A percentile compares a stretch with the other conserved stretches of the same genome.
Evolutionary conservation across 2,888 invertebrate genomes (phyloP).

Genomic region (Biston stratarius): DNA sequence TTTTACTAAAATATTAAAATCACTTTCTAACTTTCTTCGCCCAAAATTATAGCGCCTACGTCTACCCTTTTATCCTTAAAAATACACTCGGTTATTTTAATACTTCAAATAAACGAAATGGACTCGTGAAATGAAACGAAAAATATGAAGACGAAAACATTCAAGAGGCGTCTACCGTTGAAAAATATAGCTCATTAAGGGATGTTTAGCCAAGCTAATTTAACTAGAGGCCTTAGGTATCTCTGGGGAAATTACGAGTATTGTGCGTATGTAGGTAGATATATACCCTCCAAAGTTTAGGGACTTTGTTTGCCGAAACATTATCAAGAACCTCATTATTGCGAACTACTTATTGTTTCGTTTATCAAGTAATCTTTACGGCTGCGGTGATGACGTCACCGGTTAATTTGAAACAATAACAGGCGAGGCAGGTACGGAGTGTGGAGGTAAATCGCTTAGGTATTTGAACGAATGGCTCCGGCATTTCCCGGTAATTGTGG

Average conservation of each 20-base stretch:
- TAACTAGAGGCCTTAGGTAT: slow-evolving; percentile 70
- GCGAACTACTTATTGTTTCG: slow-evolving; percentile 48
- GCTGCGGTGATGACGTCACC: slow-evolving; percentile 31
- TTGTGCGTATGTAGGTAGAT: slow-evolving; percentile 67
- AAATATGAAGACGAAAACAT: slow-evolving; percentile 65
- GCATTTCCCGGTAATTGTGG: slow-evolving; percentile 79
- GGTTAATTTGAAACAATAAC: slow-evolving; percentile 54
- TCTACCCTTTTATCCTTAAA: slow-evolving; percentile 19
- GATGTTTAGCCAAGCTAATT: slow-evolving; percentile 81
- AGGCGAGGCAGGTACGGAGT: slow-evolving; percentile 38
- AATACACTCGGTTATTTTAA: slow-evolving; percentile 26
- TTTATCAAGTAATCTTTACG: slow-evolving; percentile 43
- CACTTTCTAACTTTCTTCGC: slow-evolving; percentile 4
- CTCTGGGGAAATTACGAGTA: slow-evolving; percentile 77
- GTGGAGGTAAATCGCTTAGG: slow-evolving; percentile 68
- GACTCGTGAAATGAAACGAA: slow-evolving; percentile 52
- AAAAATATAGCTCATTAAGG: slow-evolving; percentile 77
- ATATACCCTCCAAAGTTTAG: slow-evolving; percentile 61
- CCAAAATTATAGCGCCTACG: slow-evolving; percentile 28
- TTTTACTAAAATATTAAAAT: slow-evolving; percentile 11
- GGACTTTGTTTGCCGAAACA: slow-evolving; percentile 58
- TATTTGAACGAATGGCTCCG: slow-evolving; percentile 70
- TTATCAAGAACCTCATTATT: slow-evolving; percentile 58
- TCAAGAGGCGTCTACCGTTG: slow-evolving; percentile 66
- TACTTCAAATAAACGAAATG: slow-evolving; percentile 41